Evolutionary conservation across 2,888 invertebrate genomes (phyloP), one percentile per base, ranked within the genome.

Genomic region (Halictus ligatus): DNA sequence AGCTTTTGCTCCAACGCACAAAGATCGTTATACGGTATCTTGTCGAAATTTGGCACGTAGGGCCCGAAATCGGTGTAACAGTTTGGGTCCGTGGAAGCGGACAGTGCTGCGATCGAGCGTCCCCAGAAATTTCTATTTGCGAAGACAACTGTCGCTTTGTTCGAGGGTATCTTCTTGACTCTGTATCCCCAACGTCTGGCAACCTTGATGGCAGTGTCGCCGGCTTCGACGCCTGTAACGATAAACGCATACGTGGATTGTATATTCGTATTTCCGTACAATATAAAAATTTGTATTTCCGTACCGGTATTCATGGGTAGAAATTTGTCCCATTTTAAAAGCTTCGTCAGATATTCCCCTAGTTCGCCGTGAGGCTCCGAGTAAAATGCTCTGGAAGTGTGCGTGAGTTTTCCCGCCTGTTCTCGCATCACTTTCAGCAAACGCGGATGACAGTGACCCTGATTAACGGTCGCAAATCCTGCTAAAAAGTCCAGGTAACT

Each of bases 91-190:
- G 97, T 97, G 0, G 98, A 98, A 7, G 97, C 96, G 0, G 98
- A 98, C 77, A 98, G 96, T 0, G 98, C 98, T 0, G 98, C 97
- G 81, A 98, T 94, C 0, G 98, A 97, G 43, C 98, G 96, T 0
- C 98, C 98, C 98, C 98, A 98, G 95, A 98, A 98, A 94, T 98
- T 98, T 8, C 97, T 97, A 60, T 96, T 96, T 2, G 97, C 98
- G 94, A 98, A 98, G 1, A 98, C 94, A 4, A 97, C 97, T 92
- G 96, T 97, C 0, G 98, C 98, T 92, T 97, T 93, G 92, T 97
- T 96, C 10, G 96, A 95, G 0, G 97, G 97, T 35, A 98, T 96
- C 60, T 96, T 96, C 95, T 98, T 98, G 73, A 97, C 96, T 80
- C 96, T 96, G 94, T 98, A 98, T 0, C 97, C 98, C 98, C 98